Conservation (phyloP, 2,113 vertebrate genomes). For the Poecilia latipinna region DNA sequence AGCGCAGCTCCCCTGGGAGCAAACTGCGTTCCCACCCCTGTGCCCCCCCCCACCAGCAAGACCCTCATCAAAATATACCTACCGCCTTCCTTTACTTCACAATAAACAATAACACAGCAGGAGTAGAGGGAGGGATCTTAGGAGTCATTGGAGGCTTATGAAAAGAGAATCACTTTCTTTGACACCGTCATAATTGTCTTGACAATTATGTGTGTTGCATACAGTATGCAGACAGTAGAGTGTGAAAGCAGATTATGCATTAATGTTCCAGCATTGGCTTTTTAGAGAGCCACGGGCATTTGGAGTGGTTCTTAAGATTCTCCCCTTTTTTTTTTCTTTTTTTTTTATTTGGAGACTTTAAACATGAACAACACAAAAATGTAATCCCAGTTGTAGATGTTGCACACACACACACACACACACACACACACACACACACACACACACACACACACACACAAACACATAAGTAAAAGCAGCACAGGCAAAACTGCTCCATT, state of each 20-base stretch:
- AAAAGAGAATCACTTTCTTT: slow-evolving; percentile 59
- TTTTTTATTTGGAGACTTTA: slow-evolving; percentile 39
- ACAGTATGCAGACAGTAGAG: slow-evolving; percentile 58
- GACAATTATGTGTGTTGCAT: slow-evolving; percentile 64
- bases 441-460: slow-evolving; percentile 31
- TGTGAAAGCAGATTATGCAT: slow-evolving; percentile 72
- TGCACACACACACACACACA: slow-evolving; percentile 43
- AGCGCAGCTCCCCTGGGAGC: slow-evolving; percentile 72
- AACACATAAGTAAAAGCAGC: slow-evolving; percentile 64
- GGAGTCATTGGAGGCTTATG: slow-evolving; percentile 61
- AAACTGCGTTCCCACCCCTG: slow-evolving; percentile 26
- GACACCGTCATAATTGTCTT: slow-evolving; percentile 66
- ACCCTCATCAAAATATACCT: slow-evolving; percentile 76
- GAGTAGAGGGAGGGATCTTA: slow-evolving; percentile 61
- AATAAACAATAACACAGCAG: slow-evolving; percentile 76
- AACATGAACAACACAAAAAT: slow-evolving; percentile 67
- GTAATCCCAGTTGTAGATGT: slow-evolving; percentile 74
- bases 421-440: slow-evolving; percentile 43
- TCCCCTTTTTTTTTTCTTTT: background rate
- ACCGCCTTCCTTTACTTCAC: slow-evolving; percentile 59
- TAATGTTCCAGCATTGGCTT: slow-evolving; percentile 60
- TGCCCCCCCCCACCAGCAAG: slow-evolving; percentile 57
- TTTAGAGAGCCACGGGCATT: slow-evolving; percentile 52
- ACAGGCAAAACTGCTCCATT: slow-evolving; percentile 77
- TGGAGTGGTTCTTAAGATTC: slow-evolving; percentile 51